These are phyloP conservation scores for Drosophila burlai DNA, from an alignment of 1,140 invertebrate genomes.

Conservation along the genomic window DNA sequence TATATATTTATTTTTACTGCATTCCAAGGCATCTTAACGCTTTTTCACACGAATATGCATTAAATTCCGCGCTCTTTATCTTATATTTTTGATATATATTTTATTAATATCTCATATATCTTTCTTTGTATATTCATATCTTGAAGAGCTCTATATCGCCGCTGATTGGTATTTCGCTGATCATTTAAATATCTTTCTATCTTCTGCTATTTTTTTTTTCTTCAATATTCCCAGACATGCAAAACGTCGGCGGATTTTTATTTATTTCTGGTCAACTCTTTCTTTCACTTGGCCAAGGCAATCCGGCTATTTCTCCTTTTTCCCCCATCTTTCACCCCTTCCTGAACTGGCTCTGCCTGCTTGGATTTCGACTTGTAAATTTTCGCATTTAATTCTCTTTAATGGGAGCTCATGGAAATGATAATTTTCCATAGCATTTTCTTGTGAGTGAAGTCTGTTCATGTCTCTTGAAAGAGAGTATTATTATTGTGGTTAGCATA, in stretches of 20 bases:
- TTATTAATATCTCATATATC: background rate
- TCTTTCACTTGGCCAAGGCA: conserved; percentile 71
- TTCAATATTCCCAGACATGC: conserved; percentile 20
- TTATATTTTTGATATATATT: background rate
- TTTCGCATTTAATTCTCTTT: conserved; percentile 33
- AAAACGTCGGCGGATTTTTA: conserved; percentile 9
- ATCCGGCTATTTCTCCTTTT: conserved; percentile 18
- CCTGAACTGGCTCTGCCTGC: conserved; percentile 36
- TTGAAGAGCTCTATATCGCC: conserved; percentile 1
- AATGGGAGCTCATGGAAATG: conserved; percentile 13
- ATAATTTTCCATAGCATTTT: conserved; percentile 1
- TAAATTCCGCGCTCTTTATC: background rate
- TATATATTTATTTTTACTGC: background rate
- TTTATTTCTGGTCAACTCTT: conserved; percentile 62
- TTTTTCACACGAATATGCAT: background rate
- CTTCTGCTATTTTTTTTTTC: conserved; percentile 19
- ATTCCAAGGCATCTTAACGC: background rate
- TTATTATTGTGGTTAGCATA: background rate
- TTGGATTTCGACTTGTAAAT: conserved; percentile 32
- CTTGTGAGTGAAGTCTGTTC: background rate
- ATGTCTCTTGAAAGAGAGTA: too few relatives aligned
- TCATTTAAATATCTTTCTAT: conserved; percentile 4
- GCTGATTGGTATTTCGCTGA: conserved; percentile 2
- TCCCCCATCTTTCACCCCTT: background rate
- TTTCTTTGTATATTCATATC: background rate